Conservation (phyloP, 2,113 vertebrate genomes). For the Plotosus lineatus region DNA sequence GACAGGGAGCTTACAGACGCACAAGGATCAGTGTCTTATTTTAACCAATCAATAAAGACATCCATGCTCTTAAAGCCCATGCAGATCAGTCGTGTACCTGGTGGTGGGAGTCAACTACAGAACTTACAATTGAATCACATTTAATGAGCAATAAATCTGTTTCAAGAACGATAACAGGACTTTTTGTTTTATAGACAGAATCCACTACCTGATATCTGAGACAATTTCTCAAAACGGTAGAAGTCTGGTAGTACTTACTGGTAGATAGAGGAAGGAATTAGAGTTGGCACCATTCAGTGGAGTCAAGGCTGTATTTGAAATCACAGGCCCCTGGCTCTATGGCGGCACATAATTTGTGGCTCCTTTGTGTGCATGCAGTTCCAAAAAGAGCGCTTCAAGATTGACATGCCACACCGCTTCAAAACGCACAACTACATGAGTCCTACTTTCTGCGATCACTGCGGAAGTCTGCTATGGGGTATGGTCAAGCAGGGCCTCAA, state of each 20-base stretch:
- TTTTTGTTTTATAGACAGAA: not conserved
- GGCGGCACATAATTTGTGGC: constrained; percentile 24
- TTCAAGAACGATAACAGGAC: too few relatives aligned
- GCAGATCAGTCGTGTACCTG: not conserved
- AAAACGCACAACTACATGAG: constrained; percentile 97
- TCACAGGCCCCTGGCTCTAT: not conserved
- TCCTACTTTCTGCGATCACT: constrained; percentile 98
- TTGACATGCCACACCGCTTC: constrained; percentile 98
- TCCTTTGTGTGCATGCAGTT: constrained; percentile 75
- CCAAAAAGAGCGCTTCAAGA: constrained; percentile 99
- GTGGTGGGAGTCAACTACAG: not conserved
- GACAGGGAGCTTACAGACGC: not conserved
- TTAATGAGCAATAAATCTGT: not conserved
- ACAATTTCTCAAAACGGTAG: not conserved
- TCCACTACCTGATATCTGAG: not conserved
- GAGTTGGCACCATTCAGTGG: constrained; percentile 37
- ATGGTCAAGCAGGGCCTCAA: constrained; percentile 96
- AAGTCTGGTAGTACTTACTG: not conserved
- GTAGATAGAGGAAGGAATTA: not conserved
- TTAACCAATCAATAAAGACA: constrained; percentile 41
- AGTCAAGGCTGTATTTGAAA: not conserved
- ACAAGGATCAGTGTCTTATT: constrained; percentile 44
- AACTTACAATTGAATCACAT: not conserved
- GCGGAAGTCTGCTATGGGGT: constrained; percentile 96
- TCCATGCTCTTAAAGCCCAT: not conserved